A percentile compares a stretch with the other conserved stretches of the same genome.
Evolutionary conservation across 2,113 vertebrate species (phyloP).

Genomic region (Petaurus breviceps): DNA sequence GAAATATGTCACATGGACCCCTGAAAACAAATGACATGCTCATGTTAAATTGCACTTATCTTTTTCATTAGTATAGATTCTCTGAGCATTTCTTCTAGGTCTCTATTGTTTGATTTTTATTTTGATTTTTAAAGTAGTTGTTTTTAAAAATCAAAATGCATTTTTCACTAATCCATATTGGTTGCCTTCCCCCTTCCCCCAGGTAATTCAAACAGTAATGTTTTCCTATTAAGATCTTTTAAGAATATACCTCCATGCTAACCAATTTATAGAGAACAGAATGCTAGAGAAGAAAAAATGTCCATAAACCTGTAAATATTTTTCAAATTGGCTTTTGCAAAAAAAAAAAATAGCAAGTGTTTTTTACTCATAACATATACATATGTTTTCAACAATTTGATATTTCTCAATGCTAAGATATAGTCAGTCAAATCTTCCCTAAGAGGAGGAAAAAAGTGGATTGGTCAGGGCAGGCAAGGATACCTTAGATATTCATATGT

Average conservation of each 20-base stretch:
- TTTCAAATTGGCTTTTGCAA: not conserved
- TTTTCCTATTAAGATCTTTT: not conserved
- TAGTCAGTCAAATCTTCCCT: constrained; percentile 8
- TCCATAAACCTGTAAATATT: not conserved
- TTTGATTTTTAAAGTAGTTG: not conserved
- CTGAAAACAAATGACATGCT: not conserved
- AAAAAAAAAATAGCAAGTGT: not conserved
- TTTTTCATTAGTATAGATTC: not conserved
- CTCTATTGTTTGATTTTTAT: not conserved
- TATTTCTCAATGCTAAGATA: constrained; percentile 21
- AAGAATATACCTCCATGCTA: not conserved
- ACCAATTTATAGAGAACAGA: not conserved
- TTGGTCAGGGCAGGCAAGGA: not conserved
- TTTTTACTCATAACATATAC: not conserved
- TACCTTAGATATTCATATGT: not conserved
- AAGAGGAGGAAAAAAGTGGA: not conserved
- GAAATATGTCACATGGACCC: no score
- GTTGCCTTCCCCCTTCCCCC: not conserved
- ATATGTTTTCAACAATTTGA: not conserved
- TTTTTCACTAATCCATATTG: not conserved
- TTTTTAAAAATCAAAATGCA: not conserved
- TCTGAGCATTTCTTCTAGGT: constrained; percentile 3
- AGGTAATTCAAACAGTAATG: not conserved
- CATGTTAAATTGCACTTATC: not conserved
- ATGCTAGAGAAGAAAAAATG: not conserved